Conservation (phyloP, 2,797 vertebrate genomes). For the Chaetophractus vellerosus region DNA sequence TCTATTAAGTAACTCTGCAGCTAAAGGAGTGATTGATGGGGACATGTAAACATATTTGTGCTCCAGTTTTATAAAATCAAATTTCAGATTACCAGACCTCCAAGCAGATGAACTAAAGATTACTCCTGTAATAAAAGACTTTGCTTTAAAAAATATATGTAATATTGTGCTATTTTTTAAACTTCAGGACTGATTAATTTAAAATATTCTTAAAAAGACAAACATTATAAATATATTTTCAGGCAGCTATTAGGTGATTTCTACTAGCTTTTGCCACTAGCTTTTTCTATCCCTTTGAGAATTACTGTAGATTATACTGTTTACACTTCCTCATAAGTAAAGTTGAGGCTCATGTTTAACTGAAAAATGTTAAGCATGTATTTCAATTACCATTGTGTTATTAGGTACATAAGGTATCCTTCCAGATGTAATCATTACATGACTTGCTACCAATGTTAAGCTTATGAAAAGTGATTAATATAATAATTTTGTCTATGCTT, state of each 20-base stretch:
- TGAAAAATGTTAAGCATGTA: not conserved
- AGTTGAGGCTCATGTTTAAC: not conserved
- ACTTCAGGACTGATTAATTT: not conserved
- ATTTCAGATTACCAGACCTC: no score
- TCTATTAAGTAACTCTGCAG: not conserved
- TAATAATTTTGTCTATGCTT: constrained; percentile 48
- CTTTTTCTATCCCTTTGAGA: not conserved
- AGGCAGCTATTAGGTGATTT: not conserved
- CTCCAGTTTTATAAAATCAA: no score
- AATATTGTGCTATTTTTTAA: not conserved
- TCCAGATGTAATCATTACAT: constrained; percentile 58
- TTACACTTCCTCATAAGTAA: not conserved
- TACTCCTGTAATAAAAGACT: no score
- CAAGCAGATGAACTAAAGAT: no score
- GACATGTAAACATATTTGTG: not conserved
- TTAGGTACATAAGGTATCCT: constrained; percentile 36
- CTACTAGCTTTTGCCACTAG: not conserved
- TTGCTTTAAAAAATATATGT: no score
- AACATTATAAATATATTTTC: not conserved
- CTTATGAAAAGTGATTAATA: constrained; percentile 50
- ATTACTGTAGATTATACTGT: not conserved
- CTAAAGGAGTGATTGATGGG: not conserved
- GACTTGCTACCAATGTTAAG: constrained; percentile 28
- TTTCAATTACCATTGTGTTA: constrained; percentile 56
- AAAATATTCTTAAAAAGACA: constrained; percentile 14